These are phyloP conservation scores for Falco biarmicus DNA, from an alignment of 2,797 vertebrate species.

Conservation along the genomic window DNA sequence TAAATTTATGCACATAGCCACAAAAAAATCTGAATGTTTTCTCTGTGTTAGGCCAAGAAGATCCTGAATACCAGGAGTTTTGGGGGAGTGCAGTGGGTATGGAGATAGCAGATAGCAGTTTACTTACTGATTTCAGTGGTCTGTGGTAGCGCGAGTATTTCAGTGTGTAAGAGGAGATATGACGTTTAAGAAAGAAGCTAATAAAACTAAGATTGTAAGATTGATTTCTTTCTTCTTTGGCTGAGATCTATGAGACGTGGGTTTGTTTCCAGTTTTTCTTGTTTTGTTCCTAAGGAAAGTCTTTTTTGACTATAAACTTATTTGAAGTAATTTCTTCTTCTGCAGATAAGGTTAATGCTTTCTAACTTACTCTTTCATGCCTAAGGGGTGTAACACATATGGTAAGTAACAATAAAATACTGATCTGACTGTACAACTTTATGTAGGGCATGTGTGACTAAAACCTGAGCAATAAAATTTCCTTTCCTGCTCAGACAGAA, in stretches of 20 bases:
- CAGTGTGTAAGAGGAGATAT: rapidly evolving
- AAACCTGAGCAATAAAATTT: conserved; percentile 64
- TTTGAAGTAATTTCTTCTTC: neutral
- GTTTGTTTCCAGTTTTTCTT: neutral
- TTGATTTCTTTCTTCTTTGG: neutral
- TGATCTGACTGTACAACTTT: conserved; percentile 60
- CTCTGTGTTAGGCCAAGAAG: neutral
- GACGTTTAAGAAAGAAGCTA: neutral
- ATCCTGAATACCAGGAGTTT: neutral
- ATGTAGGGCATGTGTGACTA: conserved; percentile 61
- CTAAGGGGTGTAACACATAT: conserved; percentile 29
- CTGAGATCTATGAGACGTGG: neutral
- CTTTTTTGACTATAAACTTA: neutral
- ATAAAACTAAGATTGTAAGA: neutral
- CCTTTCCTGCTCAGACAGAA: conserved; percentile 56
- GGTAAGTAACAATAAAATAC: conserved; percentile 60
- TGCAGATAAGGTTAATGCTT: conserved; percentile 9
- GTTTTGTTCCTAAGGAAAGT: neutral
- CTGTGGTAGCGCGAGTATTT: neutral
- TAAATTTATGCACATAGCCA: neutral
- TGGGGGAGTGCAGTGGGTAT: neutral
- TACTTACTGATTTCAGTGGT: neutral
- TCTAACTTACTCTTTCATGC: neutral
- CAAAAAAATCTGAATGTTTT: neutral
- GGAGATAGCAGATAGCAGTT: neutral